A percentile compares a stretch with the other conserved stretches of the same genome.
These are phyloP conservation scores for Hoplodrina ambigua DNA, from an alignment of 2,888 invertebrate genomes.

Conservation along the genomic window DNA sequence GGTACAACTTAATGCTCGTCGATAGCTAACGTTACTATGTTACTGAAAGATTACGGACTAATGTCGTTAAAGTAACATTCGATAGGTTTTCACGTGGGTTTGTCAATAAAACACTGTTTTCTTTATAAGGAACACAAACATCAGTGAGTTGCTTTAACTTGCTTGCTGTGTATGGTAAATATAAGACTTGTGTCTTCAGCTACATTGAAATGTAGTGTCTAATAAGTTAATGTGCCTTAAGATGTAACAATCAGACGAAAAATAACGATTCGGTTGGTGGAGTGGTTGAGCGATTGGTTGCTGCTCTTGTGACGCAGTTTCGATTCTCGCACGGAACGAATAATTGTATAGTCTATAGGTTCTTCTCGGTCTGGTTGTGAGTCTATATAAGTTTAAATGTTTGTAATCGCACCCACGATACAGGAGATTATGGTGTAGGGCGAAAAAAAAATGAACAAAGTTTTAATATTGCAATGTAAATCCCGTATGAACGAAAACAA, in stretches of 20 bases:
- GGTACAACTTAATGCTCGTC: conserved; percentile 13
- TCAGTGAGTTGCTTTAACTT: neutral
- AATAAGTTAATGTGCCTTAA: neutral
- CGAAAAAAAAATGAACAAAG: too few relatives aligned
- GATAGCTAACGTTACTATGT: conserved; percentile 22
- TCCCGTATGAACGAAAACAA: too few relatives aligned
- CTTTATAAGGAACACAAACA: conserved; percentile 40
- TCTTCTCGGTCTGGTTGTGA: too few relatives aligned
- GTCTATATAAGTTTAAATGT: too few relatives aligned
- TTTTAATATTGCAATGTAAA: too few relatives aligned
- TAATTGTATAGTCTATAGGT: too few relatives aligned
- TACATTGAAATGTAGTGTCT: conserved; percentile 9
- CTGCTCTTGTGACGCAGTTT: too few relatives aligned
- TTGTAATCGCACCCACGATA: too few relatives aligned
- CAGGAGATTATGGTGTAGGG: too few relatives aligned
- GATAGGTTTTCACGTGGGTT: conserved; percentile 27
- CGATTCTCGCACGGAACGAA: too few relatives aligned
- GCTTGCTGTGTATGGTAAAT: conserved; percentile 24
- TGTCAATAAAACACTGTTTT: conserved; percentile 43
- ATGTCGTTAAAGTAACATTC: conserved; percentile 20
- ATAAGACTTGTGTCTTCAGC: neutral
- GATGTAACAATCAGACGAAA: neutral
- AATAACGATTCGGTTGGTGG: too few relatives aligned
- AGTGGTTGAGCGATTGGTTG: too few relatives aligned
- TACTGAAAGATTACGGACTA: conserved; percentile 30